Conservation (phyloP, 2,113 vertebrate genomes). For the Aramus guarauna region DNA sequence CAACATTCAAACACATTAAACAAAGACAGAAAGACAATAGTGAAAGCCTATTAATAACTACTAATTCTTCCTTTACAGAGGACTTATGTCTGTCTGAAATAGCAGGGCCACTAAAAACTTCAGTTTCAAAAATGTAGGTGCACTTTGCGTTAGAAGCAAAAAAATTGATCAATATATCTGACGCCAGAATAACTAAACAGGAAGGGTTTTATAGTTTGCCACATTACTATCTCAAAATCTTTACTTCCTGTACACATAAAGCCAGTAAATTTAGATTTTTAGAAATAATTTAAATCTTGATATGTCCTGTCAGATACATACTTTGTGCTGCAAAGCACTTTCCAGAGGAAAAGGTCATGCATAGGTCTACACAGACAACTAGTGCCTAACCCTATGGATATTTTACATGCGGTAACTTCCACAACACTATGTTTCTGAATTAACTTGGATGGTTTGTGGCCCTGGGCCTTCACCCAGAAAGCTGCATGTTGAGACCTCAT, state of each 20-base stretch:
- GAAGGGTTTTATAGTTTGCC: neutral
- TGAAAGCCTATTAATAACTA: neutral
- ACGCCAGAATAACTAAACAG: neutral
- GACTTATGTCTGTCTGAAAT: neutral
- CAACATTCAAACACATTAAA: constrained; percentile 5
- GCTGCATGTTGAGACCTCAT: neutral
- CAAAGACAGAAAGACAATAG: neutral
- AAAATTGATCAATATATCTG: neutral
- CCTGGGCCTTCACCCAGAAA: neutral
- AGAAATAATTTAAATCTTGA: neutral
- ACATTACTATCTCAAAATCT: neutral
- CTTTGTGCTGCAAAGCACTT: neutral
- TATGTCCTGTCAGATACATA: neutral
- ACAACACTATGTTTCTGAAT: neutral
- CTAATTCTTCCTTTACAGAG: neutral
- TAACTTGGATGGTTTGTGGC: neutral
- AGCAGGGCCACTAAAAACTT: neutral
- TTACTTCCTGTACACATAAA: neutral
- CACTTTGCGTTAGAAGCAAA: neutral
- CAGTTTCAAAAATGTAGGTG: neutral
- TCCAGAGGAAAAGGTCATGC: neutral
- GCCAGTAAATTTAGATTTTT: neutral
- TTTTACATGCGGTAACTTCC: neutral
- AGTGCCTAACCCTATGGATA: neutral
- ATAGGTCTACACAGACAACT: neutral